phyloP scores from a whole-genome alignment of 2,888 invertebrate genomes.

The Clitarchus hookeri region DNA sequence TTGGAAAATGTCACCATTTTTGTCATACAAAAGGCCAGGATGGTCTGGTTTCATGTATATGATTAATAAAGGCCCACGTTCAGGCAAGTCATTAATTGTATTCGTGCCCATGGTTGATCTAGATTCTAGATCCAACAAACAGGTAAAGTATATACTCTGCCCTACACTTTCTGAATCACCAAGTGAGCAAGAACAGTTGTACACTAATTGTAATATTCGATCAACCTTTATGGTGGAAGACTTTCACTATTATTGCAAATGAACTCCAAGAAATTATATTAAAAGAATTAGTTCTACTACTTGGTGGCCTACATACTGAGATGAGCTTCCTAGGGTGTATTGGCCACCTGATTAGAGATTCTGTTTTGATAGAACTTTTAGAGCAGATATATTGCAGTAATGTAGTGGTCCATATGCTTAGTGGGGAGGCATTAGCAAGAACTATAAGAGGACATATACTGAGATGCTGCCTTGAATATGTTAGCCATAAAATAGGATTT shows the following conservation, averaged over 20 bases:
- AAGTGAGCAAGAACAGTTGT: neutral
- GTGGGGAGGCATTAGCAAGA: neutral
- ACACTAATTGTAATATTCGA: neutral
- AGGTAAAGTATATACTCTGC: no score
- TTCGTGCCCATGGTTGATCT: no score
- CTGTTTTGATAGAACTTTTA: neutral
- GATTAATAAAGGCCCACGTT: no score
- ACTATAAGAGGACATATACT: neutral
- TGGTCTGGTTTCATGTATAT: no score
- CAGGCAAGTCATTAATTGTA: no score
- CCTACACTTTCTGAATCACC: neutral
- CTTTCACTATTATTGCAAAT: neutral
- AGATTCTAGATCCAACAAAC: no score
- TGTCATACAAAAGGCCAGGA: no score
- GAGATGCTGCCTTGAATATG: constrained; percentile 3
- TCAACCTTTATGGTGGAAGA: constrained; percentile 14
- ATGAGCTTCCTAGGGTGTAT: neutral
- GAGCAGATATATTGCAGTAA: neutral
- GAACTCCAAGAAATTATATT: neutral
- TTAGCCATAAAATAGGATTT: neutral
- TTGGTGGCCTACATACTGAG: constrained; percentile 6
- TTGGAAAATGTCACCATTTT: no score
- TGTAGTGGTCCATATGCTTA: neutral
- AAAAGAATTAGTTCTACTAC: neutral
- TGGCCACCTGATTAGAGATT: neutral